phyloP scores from a whole-genome alignment of 2,797 vertebrate genomes.

The Falco rusticolus region DNA sequence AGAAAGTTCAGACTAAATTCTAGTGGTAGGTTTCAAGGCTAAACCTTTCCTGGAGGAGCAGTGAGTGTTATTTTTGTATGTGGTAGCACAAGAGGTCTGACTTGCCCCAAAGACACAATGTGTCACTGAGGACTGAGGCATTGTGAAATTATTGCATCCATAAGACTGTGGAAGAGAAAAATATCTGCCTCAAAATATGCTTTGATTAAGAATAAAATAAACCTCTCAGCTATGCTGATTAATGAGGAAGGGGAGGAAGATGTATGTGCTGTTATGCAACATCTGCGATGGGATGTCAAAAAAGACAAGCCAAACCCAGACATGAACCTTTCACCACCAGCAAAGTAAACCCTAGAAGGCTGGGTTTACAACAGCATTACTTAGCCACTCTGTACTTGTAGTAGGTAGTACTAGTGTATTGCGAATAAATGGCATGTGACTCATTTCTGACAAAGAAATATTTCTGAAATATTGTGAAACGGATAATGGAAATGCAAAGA shows the following conservation, averaged over 20 bases:
- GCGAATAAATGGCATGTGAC: background rate
- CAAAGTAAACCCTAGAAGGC: background rate
- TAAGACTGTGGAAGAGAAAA: background rate
- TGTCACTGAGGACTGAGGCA: background rate
- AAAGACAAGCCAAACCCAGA: background rate
- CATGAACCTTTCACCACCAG: fast-evolving
- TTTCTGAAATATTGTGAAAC: background rate
- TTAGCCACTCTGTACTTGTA: background rate
- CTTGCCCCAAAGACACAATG: background rate
- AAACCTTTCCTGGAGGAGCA: background rate
- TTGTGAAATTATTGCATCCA: background rate
- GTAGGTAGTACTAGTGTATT: background rate
- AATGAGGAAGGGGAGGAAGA: background rate
- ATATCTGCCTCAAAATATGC: background rate
- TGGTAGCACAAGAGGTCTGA: background rate
- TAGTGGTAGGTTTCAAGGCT: background rate
- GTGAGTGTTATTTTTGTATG: background rate
- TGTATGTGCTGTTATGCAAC: background rate
- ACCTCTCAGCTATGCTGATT: background rate
- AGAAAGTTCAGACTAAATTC: background rate
- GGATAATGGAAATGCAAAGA: background rate
- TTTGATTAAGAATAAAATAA: background rate
- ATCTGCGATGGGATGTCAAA: background rate
- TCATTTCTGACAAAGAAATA: background rate
- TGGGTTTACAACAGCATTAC: background rate